These are phyloP conservation scores for Typhlichthys subterraneus DNA, from an alignment of 2,797 vertebrate species.

Conservation along the genomic window DNA sequence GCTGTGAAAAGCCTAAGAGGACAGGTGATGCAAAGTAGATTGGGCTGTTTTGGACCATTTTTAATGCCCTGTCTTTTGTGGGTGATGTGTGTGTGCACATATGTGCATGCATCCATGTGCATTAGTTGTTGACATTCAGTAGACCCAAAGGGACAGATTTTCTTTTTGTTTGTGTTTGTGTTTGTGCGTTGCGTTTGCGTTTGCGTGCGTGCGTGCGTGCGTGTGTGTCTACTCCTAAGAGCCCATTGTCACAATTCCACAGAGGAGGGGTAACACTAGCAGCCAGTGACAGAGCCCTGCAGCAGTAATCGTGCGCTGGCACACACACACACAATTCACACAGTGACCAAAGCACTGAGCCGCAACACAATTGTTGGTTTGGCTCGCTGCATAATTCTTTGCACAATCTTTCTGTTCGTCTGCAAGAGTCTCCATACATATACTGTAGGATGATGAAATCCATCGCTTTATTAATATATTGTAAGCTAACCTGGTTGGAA, in stretches of 20 bases:
- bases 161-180: not conserved
- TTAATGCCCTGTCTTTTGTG: not conserved
- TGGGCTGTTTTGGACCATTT: not conserved
- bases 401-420: no score
- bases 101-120: not conserved
- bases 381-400: constrained; percentile 1
- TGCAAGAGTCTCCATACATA: not conserved
- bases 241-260: constrained; percentile 21
- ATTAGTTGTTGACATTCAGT: not conserved
- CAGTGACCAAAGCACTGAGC: constrained; percentile 6
- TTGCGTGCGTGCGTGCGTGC: constrained; percentile 8
- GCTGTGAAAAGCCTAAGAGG: not conserved
- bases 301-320: not conserved
- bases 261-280: constrained; percentile 14
- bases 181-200: not conserved
- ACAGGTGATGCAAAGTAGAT: not conserved
- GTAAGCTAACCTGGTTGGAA: constrained; percentile 30
- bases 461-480: constrained; percentile 21
- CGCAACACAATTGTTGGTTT: not conserved
- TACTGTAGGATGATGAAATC: constrained; percentile 17
- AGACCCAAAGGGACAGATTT: constrained; percentile 4
- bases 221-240: constrained; percentile 10
- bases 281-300: constrained; percentile 34
- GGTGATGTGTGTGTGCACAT: not conserved
- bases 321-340: not conserved